These are phyloP conservation scores for Bungarus multicinctus DNA, from an alignment of 2,113 vertebrate species.

Conservation along the genomic window DNA sequence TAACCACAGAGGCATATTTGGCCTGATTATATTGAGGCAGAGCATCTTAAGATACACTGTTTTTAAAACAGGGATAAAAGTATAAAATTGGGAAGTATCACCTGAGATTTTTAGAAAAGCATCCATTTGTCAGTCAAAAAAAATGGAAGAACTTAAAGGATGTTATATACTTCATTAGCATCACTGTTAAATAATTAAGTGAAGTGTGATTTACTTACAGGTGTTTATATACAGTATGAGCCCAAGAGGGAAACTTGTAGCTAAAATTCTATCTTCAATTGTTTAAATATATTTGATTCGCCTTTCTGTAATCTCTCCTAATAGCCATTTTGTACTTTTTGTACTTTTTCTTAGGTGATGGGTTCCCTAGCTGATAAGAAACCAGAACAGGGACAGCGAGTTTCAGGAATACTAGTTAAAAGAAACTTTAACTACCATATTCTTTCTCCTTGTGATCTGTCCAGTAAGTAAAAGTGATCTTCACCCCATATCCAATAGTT, in stretches of 20 bases:
- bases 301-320: neutral
- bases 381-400: slow-evolving; percentile 87
- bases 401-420: slow-evolving; percentile 96
- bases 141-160: neutral
- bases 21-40: neutral
- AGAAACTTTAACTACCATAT: slow-evolving; percentile 98
- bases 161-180: neutral
- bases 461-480: slow-evolving; percentile 76
- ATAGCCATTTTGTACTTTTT: neutral
- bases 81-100: neutral
- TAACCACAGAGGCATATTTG: neutral
- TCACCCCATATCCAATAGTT: neutral
- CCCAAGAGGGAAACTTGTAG: neutral
- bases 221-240: neutral
- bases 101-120: neutral
- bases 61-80: neutral
- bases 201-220: neutral
- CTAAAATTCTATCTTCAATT: neutral
- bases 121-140: neutral
- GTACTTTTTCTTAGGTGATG: slow-evolving; percentile 83
- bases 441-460: slow-evolving; percentile 90
- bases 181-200: neutral
- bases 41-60: neutral
- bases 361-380: slow-evolving; percentile 92
- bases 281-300: neutral